A percentile compares a stretch with the other conserved stretches of the same genome.
Conservation (phyloP, 2,888 invertebrate genomes). For the Drosophila paranaensis region DNA sequence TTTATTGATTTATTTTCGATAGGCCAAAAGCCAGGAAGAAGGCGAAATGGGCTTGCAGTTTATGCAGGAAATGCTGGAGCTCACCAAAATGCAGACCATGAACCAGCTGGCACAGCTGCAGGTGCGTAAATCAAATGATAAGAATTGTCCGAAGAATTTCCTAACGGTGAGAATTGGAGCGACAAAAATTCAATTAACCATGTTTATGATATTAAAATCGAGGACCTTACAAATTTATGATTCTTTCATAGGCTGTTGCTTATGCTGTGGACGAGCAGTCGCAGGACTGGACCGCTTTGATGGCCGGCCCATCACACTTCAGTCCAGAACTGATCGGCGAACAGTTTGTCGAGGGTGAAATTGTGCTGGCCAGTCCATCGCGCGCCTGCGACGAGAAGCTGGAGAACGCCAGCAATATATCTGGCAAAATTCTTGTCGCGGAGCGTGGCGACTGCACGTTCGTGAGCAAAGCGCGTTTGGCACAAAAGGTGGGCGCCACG, state of each 20-base stretch:
- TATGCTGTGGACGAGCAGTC: constrained; percentile 82
- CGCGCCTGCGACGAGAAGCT: constrained; percentile 87
- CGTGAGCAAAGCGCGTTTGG: constrained; percentile 94
- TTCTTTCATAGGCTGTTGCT: constrained; percentile 83
- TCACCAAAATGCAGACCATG: constrained; percentile 89
- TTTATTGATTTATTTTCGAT: constrained; percentile 9
- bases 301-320: constrained; percentile 96
- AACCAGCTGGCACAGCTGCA: constrained; percentile 84
- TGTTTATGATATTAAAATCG: too few species aligned
- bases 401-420: constrained; percentile 86
- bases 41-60: constrained; percentile 97
- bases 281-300: constrained; percentile 85
- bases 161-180: constrained; percentile 31
- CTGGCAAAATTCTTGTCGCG: constrained; percentile 92
- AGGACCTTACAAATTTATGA: too few species aligned
- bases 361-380: constrained; percentile 89
- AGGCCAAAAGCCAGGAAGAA: constrained; percentile 94
- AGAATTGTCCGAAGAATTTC: constrained; percentile 9
- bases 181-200: not conserved
- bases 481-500: constrained; percentile 92
- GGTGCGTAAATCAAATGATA: constrained; percentile 65
- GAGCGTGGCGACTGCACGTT: constrained; percentile 97
- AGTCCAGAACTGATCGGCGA: constrained; percentile 90
- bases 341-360: constrained; percentile 88
- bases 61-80: constrained; percentile 98